Evolutionary conservation across 1,140 invertebrate genomes (phyloP).

Genomic region (Scylla paramamosain): DNA sequence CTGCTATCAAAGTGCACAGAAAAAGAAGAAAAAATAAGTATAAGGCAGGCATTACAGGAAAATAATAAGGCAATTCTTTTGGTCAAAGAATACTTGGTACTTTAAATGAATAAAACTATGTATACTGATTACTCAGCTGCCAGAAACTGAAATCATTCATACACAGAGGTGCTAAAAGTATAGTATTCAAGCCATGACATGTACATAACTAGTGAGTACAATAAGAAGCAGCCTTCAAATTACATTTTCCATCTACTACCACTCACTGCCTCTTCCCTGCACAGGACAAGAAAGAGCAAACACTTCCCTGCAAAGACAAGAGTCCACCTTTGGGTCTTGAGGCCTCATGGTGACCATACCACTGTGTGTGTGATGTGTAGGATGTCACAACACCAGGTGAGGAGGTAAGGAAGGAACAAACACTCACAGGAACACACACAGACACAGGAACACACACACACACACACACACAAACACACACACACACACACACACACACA

Average conservation of each 20-base stretch:
- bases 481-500: no score
- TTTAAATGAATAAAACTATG: not conserved
- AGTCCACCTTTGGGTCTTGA: not conserved
- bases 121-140: not conserved
- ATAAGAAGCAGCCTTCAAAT: not conserved
- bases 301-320: not conserved
- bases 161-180: not conserved
- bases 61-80: not conserved
- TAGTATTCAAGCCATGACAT: not conserved
- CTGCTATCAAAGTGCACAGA: not conserved
- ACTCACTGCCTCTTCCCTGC: not conserved
- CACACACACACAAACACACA: no score
- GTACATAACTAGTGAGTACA: not conserved
- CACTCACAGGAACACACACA: no score
- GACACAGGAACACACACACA: no score
- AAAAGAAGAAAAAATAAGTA: not conserved
- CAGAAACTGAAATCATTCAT: not conserved
- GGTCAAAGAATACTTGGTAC: not conserved
- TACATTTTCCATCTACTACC: not conserved
- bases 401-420: no score
- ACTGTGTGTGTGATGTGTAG: no score
- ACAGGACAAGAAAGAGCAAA: not conserved
- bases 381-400: no score
- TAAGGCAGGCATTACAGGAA: not conserved
- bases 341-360: no score